Evolutionary conservation across 2,797 vertebrate species (phyloP), one percentile per base, ranked within the genome.

Genomic region (Paedocypris micromegethes): DNA sequence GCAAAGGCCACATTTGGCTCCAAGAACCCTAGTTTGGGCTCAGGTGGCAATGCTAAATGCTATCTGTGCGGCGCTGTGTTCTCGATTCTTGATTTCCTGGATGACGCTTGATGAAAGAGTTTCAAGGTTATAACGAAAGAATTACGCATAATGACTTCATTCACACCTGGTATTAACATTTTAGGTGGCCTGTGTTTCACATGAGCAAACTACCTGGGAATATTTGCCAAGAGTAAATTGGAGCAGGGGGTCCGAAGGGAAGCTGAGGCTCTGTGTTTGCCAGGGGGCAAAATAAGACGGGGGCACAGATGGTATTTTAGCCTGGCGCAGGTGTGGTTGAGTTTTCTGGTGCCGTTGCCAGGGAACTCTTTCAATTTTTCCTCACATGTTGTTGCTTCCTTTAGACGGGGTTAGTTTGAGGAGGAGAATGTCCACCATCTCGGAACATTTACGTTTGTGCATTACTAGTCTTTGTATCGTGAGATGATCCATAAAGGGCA

Each of bases 271-370:
- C 42, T 41, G 50, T 61, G 44, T 61, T 57, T 64, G 47, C 59
- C 41, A 0, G 6, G 44, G 45, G 46, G 52, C 51, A 63, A 49
- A 23, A 56, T 50, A 56, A 57, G 53, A 70, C 9, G 23, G 41
- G 53, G 47, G 64, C 53, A 70, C 68, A 70, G 60, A 70, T 64
- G 52, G 41, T 9, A 55, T 41, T 37, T 89, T 89, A 87, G 86
- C 88, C 83, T 85, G 80, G 83, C 84, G 81, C 86, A 85, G 86
- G 77, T 81, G 81, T 83, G 82, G 79, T 75, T 90, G 79, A 88
- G 77, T 75, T 68, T 88, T 68, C 75, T 76, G 72, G 87, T 81
- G 82, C 81, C 82, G 74, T 85, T 73, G 82, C 75, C 59, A 50
- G 79, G 81, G 75, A 71, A 75, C 78, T 87, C 72, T 51, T 80